Evolutionary conservation across 1,140 invertebrate species (phyloP), one percentile per base, ranked within the genome.

Genomic region (Leptonema lineaticorne): DNA sequence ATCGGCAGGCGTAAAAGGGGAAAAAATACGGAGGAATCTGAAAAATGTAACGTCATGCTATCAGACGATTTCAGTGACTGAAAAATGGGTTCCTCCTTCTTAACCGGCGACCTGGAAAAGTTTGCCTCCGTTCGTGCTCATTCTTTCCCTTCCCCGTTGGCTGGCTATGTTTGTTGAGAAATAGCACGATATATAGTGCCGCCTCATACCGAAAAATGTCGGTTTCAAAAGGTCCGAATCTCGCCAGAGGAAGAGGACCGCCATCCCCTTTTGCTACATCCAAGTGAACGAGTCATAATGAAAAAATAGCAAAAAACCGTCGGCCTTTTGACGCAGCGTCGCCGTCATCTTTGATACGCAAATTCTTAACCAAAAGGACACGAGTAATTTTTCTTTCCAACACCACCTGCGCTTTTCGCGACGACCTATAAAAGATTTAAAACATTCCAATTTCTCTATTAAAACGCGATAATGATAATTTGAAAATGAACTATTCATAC

Each of bases 1-100:
- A 20, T 24, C 7, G 46, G 8, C 2, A 24, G 46, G 46, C 16
- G 46, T 18, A 48, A 11, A 24, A 53, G 24, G 24, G 18, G 20
- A 24, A 53, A 26, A 53, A 22, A 53, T 22, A 22, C 50, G 9
- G 22, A 53, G 27, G 50, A 53, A 53, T 53, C 50, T 53, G 50
- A 53, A 53, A 53, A 53, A 53, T 53, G 50, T 53, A 53, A 53
- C 50, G 50, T 53, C 50, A 53, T 53, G 50, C 50, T 53, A 53
- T 53, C 50, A 24, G 30, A 24, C 57, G 30, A 59, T 59, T 59
- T 59, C 57, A 37, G 57, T 24, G 14, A 24, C 57, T 59, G 30
- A 59, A 37, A 59, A 59, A 59, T 59, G 26, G 33, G 24, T 28
- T 46, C 60, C 1, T 45, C 18, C 22, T 63, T 45, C 33, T 30